These are phyloP conservation scores for Trematomus loennbergii DNA, from an alignment of 2,113 vertebrate genomes.

Conservation along the genomic window DNA sequence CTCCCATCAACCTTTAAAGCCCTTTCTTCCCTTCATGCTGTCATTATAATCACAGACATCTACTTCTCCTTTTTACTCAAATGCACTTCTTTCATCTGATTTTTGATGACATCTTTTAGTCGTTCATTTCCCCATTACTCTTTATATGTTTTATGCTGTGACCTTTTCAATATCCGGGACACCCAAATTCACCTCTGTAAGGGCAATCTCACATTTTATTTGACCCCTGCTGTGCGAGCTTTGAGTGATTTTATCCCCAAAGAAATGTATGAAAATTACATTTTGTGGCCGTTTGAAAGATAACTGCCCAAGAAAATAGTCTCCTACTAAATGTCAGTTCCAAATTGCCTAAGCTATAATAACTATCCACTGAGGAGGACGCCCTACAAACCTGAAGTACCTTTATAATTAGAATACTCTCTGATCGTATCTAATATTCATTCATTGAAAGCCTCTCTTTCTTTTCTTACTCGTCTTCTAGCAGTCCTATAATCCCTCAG, in stretches of 20 bases:
- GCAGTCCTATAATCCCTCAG: constrained; percentile 12
- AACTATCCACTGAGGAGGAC: constrained; percentile 18
- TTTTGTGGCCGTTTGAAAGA: constrained; percentile 25
- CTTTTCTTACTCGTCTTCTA: constrained; percentile 10
- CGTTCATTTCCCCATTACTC: not conserved
- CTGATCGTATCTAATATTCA: constrained; percentile 47
- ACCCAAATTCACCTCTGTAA: not conserved
- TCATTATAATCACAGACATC: constrained; percentile 28
- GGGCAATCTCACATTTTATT: constrained; percentile 21
- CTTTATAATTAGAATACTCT: constrained; percentile 50
- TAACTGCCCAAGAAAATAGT: not conserved
- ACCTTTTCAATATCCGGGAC: constrained; percentile 19
- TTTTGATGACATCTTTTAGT: not conserved
- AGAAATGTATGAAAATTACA: constrained; percentile 30
- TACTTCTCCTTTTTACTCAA: not conserved
- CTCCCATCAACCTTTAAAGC: constrained; percentile 12
- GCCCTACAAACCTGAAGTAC: constrained; percentile 29
- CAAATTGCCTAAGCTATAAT: constrained; percentile 46
- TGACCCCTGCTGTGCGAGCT: constrained; percentile 15
- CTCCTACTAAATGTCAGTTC: constrained; percentile 31
- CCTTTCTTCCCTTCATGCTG: constrained; percentile 10
- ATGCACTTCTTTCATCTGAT: not conserved
- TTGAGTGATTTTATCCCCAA: not conserved
- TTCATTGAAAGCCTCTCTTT: constrained; percentile 25
- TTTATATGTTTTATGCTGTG: not conserved